phyloP scores from a whole-genome alignment of 2,797 vertebrate genomes.

The Mormyrus proboscirostris region DNA sequence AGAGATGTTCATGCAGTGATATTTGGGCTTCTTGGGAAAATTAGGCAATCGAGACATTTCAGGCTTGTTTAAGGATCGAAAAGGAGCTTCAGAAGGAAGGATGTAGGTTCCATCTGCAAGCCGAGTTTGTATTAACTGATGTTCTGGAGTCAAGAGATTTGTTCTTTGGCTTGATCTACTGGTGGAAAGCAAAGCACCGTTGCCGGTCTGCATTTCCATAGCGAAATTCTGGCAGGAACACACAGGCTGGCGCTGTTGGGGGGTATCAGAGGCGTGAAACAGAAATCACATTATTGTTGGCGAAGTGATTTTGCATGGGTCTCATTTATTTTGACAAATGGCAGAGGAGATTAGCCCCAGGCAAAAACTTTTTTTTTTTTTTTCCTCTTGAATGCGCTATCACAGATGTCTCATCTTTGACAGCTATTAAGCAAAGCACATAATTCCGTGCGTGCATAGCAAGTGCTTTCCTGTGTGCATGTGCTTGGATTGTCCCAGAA shows the following conservation, averaged over 20 bases:
- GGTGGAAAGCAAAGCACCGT: conserved; percentile 1
- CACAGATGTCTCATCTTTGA: conserved; percentile 20
- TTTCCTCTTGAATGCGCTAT: conserved; percentile 19
- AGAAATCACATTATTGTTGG: conserved; percentile 34
- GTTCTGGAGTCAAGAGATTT: background rate
- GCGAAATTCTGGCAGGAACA: conserved; percentile 26
- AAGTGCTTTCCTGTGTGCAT: background rate
- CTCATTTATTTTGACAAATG: conserved; percentile 38
- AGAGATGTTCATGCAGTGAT: background rate
- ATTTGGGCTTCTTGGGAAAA: background rate
- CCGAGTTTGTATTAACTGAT: background rate
- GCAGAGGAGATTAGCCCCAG: conserved; percentile 34
- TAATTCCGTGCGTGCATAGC: conserved; percentile 14
- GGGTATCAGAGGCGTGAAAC: conserved; percentile 27
- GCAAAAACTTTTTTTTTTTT: conserved; percentile 33
- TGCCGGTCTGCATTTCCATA: conserved; percentile 4
- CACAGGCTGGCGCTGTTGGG: conserved; percentile 18
- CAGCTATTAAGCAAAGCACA: conserved; percentile 29
- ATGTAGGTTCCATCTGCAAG: background rate
- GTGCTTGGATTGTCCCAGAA: conserved; percentile 15
- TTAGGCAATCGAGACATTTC: background rate
- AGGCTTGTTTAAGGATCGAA: background rate
- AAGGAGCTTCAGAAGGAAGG: background rate
- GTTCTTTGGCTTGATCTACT: background rate
- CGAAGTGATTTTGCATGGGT: conserved; percentile 37